Conservation (phyloP, 2,888 invertebrate genomes). For the Tenthredo mesomela region DNA sequence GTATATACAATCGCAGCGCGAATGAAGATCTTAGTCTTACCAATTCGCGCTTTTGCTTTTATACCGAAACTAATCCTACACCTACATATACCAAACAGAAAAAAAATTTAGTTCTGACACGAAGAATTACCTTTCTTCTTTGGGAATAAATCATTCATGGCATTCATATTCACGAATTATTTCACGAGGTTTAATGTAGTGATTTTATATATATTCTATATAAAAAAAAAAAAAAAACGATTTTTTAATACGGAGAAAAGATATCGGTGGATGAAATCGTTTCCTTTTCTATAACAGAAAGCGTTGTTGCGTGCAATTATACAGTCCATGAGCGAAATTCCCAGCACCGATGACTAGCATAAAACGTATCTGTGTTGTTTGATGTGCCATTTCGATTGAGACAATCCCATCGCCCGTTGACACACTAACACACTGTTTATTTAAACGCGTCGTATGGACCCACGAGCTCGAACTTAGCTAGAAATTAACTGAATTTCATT, state of each 20-base stretch:
- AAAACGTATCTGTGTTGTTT: conserved; percentile 44
- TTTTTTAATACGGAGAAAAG: background rate
- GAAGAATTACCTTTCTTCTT: background rate
- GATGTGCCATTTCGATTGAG: conserved; percentile 54
- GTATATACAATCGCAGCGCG: conserved; percentile 8
- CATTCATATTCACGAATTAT: background rate
- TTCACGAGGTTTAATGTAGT: background rate
- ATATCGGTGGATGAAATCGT: background rate
- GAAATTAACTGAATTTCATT: background rate
- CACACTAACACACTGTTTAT: conserved; percentile 50
- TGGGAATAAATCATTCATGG: background rate
- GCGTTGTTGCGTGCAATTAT: conserved; percentile 40
- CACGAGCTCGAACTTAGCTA: background rate
- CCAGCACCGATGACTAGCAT: conserved; percentile 47
- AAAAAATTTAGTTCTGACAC: background rate
- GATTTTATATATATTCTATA: background rate
- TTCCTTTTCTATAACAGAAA: conserved; percentile 9
- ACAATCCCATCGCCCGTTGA: conserved; percentile 48
- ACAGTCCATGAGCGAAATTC: conserved; percentile 38
- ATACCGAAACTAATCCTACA: conserved; percentile 1
- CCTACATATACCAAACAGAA: background rate
- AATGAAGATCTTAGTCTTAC: background rate
- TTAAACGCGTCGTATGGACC: background rate
- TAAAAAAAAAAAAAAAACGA: background rate
- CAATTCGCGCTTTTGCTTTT: conserved; percentile 2